Conservation (phyloP, 2,113 vertebrate genomes). For the Apistogramma diplotaenia region DNA sequence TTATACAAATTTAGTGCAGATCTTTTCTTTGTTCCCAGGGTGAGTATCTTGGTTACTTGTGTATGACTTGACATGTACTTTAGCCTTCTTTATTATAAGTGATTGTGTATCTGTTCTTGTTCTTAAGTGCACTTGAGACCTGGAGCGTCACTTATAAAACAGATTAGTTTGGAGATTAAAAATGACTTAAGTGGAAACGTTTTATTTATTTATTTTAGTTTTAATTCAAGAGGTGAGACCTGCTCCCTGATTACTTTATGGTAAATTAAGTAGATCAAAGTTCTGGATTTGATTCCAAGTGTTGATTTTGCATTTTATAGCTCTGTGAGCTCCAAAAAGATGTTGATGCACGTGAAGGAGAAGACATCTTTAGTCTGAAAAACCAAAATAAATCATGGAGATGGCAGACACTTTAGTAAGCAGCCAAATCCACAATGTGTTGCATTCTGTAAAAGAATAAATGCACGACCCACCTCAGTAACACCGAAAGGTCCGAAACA, state of each 20-base stretch:
- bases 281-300: background rate
- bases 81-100: background rate
- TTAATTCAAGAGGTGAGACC: background rate
- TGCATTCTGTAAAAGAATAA: background rate
- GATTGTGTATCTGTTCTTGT: background rate
- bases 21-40: conserved; percentile 91
- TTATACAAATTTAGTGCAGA: conserved; percentile 95
- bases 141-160: background rate
- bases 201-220: background rate
- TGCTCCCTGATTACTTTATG: background rate
- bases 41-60: conserved; percentile 54
- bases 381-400: background rate
- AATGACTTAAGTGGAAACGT: background rate
- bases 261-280: background rate
- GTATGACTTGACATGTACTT: background rate
- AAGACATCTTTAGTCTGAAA: background rate
- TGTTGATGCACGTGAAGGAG: background rate
- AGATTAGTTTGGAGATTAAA: background rate
- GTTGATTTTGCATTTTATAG: background rate
- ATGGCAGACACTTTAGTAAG: background rate
- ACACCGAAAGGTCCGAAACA: background rate
- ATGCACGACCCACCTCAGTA: background rate
- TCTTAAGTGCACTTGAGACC: background rate
- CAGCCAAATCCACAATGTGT: background rate
- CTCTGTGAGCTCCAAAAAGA: background rate